These are phyloP conservation scores for Ganaspis sp. DNA, from an alignment of 1,140 invertebrate genomes.

Conservation along the genomic window DNA sequence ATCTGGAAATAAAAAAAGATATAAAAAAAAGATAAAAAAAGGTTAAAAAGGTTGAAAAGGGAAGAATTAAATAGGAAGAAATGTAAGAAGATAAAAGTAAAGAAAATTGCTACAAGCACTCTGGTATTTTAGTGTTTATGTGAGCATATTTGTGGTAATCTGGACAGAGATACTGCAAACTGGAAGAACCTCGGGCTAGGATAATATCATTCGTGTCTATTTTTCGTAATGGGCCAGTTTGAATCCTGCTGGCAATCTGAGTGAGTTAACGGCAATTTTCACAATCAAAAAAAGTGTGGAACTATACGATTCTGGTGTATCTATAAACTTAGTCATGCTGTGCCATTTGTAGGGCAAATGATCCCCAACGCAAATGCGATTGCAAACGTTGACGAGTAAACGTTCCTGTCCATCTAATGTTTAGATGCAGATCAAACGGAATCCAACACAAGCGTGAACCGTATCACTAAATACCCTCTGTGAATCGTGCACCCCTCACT, in stretches of 20 bases:
- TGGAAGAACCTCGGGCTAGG: background rate
- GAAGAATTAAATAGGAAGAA: background rate
- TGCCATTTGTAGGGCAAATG: background rate
- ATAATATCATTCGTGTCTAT: conserved; percentile 16
- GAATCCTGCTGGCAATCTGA: background rate
- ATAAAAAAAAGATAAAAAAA: too few relatives aligned
- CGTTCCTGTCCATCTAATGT: conserved; percentile 26
- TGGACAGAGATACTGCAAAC: too few relatives aligned
- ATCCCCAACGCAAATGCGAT: conserved; percentile 13
- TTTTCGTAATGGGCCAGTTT: conserved; percentile 28
- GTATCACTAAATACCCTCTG: background rate
- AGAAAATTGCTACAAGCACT: background rate
- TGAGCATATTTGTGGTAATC: background rate
- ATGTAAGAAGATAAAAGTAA: background rate
- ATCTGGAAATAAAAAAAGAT: too few relatives aligned
- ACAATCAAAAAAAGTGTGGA: conserved; percentile 5
- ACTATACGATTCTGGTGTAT: background rate
- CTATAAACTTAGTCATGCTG: conserved; percentile 2
- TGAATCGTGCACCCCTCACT: background rate
- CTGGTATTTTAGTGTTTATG: conserved; percentile 16
- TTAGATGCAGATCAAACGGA: conserved; percentile 20
- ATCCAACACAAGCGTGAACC: background rate
- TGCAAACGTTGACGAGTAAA: conserved; percentile 23
- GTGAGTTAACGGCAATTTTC: background rate
- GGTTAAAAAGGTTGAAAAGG: background rate